Evolutionary conservation across 2,888 invertebrate species (phyloP).

Genomic region (Catotricha subobsoleta): DNA sequence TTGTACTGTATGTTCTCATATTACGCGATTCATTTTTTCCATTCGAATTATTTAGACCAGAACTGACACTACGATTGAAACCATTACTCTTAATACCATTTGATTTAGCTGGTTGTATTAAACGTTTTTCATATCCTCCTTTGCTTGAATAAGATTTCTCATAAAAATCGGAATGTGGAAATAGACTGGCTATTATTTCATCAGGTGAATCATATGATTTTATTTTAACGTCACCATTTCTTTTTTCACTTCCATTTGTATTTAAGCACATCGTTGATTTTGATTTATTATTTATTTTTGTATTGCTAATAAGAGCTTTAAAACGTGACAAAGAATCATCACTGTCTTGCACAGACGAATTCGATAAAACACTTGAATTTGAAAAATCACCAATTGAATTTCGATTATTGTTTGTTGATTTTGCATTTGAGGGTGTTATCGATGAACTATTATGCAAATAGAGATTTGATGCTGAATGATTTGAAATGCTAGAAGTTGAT

Average conservation of each 20-base stretch:
- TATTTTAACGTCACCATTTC: background rate
- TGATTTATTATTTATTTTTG: background rate
- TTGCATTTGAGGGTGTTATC: too few relatives aligned
- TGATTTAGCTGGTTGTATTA: background rate
- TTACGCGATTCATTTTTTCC: too few relatives aligned
- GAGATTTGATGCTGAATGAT: background rate
- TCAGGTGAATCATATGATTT: slow-evolving; percentile 3
- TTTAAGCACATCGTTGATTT: slow-evolving; percentile 5
- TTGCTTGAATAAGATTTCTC: background rate
- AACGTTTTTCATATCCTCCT: background rate
- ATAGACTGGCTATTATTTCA: slow-evolving; percentile 5
- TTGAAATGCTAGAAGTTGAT: background rate
- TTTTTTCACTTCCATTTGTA: background rate
- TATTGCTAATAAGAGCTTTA: background rate
- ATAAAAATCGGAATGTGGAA: background rate
- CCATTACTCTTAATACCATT: too few relatives aligned
- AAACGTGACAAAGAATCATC: background rate
- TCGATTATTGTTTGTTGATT: too few relatives aligned
- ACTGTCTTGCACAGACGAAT: too few relatives aligned
- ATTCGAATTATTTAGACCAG: too few relatives aligned
- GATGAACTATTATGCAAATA: background rate
- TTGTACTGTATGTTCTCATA: background rate
- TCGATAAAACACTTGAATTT: background rate
- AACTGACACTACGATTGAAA: too few relatives aligned
- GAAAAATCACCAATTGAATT: background rate